Evolutionary conservation across 2,888 invertebrate species (phyloP).

Genomic region (Biston betularia): DNA sequence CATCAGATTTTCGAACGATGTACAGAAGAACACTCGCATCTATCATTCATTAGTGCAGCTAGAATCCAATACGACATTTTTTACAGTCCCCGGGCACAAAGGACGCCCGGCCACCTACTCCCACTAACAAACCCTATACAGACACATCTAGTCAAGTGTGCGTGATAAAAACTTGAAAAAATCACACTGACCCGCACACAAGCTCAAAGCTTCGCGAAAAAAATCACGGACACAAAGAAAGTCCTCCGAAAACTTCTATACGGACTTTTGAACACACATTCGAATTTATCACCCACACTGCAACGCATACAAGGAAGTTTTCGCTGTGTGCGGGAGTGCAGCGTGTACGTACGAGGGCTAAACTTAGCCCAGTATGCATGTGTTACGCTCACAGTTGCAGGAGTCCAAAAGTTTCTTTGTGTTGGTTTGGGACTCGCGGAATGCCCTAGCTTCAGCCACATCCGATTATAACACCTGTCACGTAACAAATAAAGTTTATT

Average conservation of each 20-base stretch:
- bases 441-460: constrained; percentile 39
- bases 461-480: constrained; percentile 33
- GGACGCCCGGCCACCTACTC: constrained; percentile 77
- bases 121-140: constrained; percentile 65
- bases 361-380: constrained; percentile 75
- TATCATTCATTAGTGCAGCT: constrained; percentile 85
- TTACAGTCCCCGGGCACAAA: constrained; percentile 84
- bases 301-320: constrained; percentile 61
- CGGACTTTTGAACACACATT: constrained; percentile 79
- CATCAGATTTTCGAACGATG: constrained; percentile 72
- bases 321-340: constrained; percentile 75
- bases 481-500: constrained; percentile 31
- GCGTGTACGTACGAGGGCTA: constrained; percentile 68
- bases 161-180: constrained; percentile 82
- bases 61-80: constrained; percentile 86
- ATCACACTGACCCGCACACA: constrained; percentile 83
- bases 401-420: constrained; percentile 74
- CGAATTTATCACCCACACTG: constrained; percentile 51
- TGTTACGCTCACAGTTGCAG: constrained; percentile 77
- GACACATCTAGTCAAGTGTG: constrained; percentile 62
- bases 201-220: constrained; percentile 70
- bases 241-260: constrained; percentile 84
- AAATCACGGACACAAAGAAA: constrained; percentile 86
- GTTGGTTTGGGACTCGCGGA: constrained; percentile 49
- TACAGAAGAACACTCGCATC: constrained; percentile 71